phyloP scores from a whole-genome alignment of 1,140 invertebrate species.

The Drosophila triauraria region DNA sequence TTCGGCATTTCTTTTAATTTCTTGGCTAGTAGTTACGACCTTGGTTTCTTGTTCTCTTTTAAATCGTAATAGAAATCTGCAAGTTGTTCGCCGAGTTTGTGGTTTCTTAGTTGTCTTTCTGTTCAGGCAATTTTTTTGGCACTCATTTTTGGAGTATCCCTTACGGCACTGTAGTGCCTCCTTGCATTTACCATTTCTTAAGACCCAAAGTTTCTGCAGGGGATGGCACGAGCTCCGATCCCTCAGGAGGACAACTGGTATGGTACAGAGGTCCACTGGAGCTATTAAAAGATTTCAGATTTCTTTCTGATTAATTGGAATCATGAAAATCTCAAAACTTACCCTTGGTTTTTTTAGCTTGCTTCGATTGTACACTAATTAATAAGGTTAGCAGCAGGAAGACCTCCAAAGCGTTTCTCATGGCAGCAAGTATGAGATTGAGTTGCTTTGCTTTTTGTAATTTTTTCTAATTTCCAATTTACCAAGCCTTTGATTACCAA shows the following conservation, averaged over 20 bases:
- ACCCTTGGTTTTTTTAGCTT: accelerated
- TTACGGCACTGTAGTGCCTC: constrained; percentile 19
- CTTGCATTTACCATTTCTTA: constrained; percentile 3
- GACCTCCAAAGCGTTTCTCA: not conserved
- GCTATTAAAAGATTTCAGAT: not conserved
- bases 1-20: too few relatives aligned
- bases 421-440: not conserved
- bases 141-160: constrained; percentile 28
- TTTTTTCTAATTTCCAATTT: not conserved
- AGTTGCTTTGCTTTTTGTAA: not conserved
- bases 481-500: not conserved
- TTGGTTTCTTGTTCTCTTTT: not conserved
- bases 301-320: not conserved
- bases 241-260: not conserved
- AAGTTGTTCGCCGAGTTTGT: not conserved
- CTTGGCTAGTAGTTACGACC: too few relatives aligned
- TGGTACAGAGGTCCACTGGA: constrained; percentile 1
- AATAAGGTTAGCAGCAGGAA: not conserved
- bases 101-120: not conserved
- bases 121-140: not conserved
- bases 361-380: too few relatives aligned
- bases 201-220: constrained; percentile 27
- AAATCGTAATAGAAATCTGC: not conserved
- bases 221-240: constrained; percentile 20
- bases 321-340: not conserved